These are phyloP conservation scores for Apis laboriosa DNA, from an alignment of 1,140 invertebrate species.

Conservation along the genomic window DNA sequence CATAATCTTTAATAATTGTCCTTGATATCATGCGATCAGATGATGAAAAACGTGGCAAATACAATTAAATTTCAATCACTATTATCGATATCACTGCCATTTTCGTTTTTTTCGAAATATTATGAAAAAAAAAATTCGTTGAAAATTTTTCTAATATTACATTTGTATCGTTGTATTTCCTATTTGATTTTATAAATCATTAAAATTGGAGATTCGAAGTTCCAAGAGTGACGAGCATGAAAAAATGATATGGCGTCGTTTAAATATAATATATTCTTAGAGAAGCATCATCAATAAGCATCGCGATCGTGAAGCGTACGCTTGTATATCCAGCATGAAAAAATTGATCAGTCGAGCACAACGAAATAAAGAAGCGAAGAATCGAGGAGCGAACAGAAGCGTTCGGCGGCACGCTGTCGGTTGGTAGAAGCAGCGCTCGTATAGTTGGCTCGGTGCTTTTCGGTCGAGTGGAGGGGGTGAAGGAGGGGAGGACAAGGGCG, in stretches of 20 bases:
- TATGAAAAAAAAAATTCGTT: background rate
- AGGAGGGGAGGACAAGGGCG: constrained; percentile 74
- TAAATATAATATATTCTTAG: too few relatives aligned
- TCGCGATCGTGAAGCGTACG: background rate
- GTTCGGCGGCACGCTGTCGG: constrained; percentile 37
- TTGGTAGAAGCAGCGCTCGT: constrained; percentile 44
- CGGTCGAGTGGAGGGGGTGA: constrained; percentile 52
- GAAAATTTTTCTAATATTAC: background rate
- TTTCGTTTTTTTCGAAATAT: background rate
- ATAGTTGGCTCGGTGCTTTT: constrained; percentile 59
- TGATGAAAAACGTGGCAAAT: too few relatives aligned
- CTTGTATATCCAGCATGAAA: background rate
- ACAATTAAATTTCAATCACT: background rate
- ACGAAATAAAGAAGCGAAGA: background rate
- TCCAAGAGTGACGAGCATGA: background rate
- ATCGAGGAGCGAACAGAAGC: constrained; percentile 32
- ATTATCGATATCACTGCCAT: background rate
- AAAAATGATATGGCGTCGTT: background rate
- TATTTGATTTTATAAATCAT: background rate
- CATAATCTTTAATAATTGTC: too few relatives aligned
- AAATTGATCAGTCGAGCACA: background rate
- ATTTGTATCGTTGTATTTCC: background rate
- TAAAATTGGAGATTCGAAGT: background rate
- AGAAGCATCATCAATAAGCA: background rate
- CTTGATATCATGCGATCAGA: background rate